These are phyloP conservation scores for Hypselothyrea guttata DNA, from an alignment of 2,888 invertebrate genomes.

Conservation along the genomic window DNA sequence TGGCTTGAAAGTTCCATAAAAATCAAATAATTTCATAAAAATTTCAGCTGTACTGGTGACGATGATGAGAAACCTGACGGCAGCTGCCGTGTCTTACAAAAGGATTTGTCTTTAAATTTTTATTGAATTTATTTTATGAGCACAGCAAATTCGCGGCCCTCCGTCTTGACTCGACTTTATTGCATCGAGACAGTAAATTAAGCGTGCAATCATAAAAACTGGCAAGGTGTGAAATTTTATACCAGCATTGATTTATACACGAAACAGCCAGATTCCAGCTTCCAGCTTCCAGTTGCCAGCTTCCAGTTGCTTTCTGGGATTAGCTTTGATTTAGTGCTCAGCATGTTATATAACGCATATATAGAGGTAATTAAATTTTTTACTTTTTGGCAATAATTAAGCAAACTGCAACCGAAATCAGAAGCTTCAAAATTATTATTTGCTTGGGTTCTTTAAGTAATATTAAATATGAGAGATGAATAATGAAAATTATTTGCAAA, in stretches of 20 bases:
- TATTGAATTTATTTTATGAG: conserved; percentile 73
- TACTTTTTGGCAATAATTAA: conserved; percentile 37
- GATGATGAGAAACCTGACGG: conserved; percentile 51
- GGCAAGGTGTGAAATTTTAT: conserved; percentile 78
- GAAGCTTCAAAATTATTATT: no score
- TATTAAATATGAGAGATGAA: no score
- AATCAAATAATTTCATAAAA: neutral
- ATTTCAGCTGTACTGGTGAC: conserved; percentile 1
- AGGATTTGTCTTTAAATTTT: conserved; percentile 65
- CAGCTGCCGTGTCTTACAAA: conserved; percentile 61
- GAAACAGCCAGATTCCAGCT: conserved; percentile 34
- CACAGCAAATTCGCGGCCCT: conserved; percentile 55
- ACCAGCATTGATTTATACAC: conserved; percentile 68
- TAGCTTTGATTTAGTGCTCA: conserved; percentile 50
- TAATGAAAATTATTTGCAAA: no score
- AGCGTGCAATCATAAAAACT: conserved; percentile 71
- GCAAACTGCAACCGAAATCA: neutral
- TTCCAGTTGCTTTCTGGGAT: conserved; percentile 45
- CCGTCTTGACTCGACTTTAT: neutral
- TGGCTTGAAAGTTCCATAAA: conserved; percentile 25
- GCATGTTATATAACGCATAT: conserved; percentile 44
- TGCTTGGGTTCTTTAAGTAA: no score
- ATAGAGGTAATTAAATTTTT: conserved; percentile 64
- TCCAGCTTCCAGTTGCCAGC: conserved; percentile 20
- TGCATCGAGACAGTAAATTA: conserved; percentile 67